A percentile compares a stretch with the other conserved stretches of the same genome.
phyloP scores from a whole-genome alignment of 1,140 invertebrate species.

The Paralvinella palmiformis region DNA sequence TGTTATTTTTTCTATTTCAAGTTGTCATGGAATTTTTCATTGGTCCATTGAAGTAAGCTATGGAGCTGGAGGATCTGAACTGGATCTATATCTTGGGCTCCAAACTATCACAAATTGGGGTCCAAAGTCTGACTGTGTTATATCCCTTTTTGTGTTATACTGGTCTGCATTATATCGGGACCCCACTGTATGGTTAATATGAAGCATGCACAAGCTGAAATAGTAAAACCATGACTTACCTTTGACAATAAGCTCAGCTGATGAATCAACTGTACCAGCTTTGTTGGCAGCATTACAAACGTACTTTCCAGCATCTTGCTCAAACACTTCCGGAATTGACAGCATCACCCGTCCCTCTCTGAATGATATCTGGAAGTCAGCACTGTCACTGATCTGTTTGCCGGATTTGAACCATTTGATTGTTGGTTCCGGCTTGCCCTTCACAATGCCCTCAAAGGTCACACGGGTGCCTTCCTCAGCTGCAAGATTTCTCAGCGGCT shows the following conservation, averaged over 20 bases:
- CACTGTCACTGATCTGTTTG: constrained; percentile 7
- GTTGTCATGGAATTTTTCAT: no score
- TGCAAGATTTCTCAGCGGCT: constrained; percentile 17
- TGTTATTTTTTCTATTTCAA: no score
- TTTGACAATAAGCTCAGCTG: constrained; percentile 22
- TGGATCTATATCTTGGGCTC: no score
- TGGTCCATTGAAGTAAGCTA: no score
- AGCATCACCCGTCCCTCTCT: constrained; percentile 32
- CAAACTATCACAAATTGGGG: no score
- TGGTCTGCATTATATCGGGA: no score
- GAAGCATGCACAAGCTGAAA: no score
- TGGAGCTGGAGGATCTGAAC: no score
- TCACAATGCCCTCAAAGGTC: constrained; percentile 17
- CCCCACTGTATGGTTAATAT: no score
- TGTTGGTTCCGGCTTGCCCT: constrained; percentile 41
- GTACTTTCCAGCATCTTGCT: constrained; percentile 57
- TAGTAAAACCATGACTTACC: constrained; percentile 5
- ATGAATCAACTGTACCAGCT: constrained; percentile 19
- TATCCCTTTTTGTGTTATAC: no score
- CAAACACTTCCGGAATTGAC: constrained; percentile 49
- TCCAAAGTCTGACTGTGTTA: no score
- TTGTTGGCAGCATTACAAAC: constrained; percentile 36
- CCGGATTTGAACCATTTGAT: constrained; percentile 35
- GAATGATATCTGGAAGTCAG: constrained; percentile 36
- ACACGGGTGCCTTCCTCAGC: constrained; percentile 21